Base-by-base conservation (phyloP, 1,140 invertebrate species). In the Leptinotarsa undecemlineata region DNA sequence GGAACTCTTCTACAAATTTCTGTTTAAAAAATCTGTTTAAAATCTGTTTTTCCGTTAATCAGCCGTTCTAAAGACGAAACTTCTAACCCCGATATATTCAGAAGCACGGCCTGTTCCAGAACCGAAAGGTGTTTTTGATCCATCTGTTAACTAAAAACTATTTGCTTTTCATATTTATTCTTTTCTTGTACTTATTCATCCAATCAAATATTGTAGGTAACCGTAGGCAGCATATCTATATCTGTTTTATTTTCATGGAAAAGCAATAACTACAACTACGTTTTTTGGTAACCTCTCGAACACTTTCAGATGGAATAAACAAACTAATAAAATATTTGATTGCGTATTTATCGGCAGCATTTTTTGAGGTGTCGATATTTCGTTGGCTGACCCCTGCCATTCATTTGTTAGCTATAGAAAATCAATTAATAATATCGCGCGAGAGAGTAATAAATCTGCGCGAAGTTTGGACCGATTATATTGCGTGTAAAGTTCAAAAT, bases 261-360 rank as follows among this genome's bases (percentile, higher is more conserved):
- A 57, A 17, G 51, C 51, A 15, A n/a, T 57, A 57, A 57, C 5
- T 57, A 21, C 20, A 1, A 21, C n/a, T 57, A 19, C n/a, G 51
- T 57, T 57, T 57, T 57, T 57, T n/a, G 51, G 51, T 57, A 57
- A 57, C n/a, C 51, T 17, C 15, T 57, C 51, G 51, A 57, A 57
- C 51, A 19, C 51, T 57, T 19, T 17, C 51, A 57, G 5, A 57
- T 57, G 51, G 15, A n/a, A 57, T 17, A 57, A n/a, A 57, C 51
- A 57, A 57, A 57, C 15, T 57, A 57, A 57, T 57, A 57, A 57
- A 42, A 42, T 19, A 57, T 5, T 57, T 57, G 5, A 57, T 57
- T 19, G 51, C 51, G 15, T 1, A n/a, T 57, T 57, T 57, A 57
- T 17, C 51, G 51, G 51, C 51, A 5, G 51, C 13, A 14, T 15